Conservation (phyloP, 2,113 vertebrate species). For the Ahaetulla prasina region DNA sequence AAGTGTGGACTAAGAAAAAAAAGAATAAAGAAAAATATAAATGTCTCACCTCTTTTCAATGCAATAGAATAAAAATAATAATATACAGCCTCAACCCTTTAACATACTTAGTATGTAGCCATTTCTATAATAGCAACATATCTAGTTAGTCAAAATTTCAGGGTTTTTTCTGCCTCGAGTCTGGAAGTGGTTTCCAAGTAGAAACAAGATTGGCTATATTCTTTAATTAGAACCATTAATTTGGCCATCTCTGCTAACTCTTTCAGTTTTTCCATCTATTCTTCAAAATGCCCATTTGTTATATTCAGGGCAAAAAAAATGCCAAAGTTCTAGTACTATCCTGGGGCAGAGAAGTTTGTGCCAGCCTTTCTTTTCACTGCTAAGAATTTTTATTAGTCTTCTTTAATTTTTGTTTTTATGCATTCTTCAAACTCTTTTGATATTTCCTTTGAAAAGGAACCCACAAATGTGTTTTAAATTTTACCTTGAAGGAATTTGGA, state of each 20-base stretch:
- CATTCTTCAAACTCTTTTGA: not conserved
- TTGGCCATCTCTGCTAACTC: not conserved
- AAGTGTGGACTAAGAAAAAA: not conserved
- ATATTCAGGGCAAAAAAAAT: slow-evolving; percentile 14
- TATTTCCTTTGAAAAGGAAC: not conserved
- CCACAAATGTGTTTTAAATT: not conserved
- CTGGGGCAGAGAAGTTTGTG: not conserved
- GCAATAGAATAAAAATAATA: not conserved
- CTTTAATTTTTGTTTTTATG: not conserved
- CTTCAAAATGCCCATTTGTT: not conserved
- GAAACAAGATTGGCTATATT: not conserved
- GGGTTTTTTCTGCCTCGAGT: not conserved
- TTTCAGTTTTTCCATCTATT: not conserved
- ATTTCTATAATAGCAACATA: not conserved
- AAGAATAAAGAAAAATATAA: not conserved
- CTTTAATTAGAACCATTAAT: not conserved
- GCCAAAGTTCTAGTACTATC: not conserved
- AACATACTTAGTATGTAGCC: not conserved
- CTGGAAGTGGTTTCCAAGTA: not conserved
- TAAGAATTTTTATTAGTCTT: not conserved
- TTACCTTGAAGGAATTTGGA: not conserved
- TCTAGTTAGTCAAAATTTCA: not conserved
- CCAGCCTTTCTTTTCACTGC: not conserved
- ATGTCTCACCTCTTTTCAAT: not conserved
- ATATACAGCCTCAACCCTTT: not conserved